Base-by-base conservation (phyloP, 1,140 invertebrate species). In the Drosophila nigrodunni region DNA sequence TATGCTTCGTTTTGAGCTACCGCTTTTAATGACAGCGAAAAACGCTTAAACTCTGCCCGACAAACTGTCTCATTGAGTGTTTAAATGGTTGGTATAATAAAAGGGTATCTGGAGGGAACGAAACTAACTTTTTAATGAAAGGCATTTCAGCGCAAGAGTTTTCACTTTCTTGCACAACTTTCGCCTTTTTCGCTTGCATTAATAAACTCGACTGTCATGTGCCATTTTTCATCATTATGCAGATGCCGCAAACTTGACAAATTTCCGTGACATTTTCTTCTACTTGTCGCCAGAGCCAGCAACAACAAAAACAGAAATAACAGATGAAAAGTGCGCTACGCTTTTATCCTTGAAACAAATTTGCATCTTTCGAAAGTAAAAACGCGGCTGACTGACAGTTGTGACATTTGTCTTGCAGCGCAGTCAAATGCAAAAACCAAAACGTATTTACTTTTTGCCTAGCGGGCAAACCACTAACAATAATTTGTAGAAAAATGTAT, bases 161-260 rank as follows among this genome's bases (percentile, higher is more conserved):
- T 85, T 70, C 67, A 77, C 68, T 85, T 85, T 80, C 54, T 37
- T 30, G 25, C 25, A 30, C 7, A 4, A 13, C 76, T 68, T 60
- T 61, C 21, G 55, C 54, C 41, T 50, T 18, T 55, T 21, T 47
- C 10, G 47, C 15, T 52, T 73, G 43, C 72, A 75, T 75, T 75
- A 50, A 75, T 75, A 75, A 70, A 71, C 50, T 71, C 59, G 67
- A 52, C 64, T 80, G 61, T 71, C 74, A 69, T 52, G 52, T 62
- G 65, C 61, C 61, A 80, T 80, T 85, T 77, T 59, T 68, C 61
- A 59, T 68, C 61, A 58, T 71, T 71, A 76, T 69, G 34, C 72
- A 71, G 72, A 75, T 75, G 67, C 72, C 62, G 78, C 43, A 74
- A 30, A 77, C 64, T 86, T 86, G 81, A 86, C 78, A 81, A 86